Evolutionary conservation across 1,140 invertebrate species (phyloP).

Genomic region (Rhyacophila brunnea): DNA sequence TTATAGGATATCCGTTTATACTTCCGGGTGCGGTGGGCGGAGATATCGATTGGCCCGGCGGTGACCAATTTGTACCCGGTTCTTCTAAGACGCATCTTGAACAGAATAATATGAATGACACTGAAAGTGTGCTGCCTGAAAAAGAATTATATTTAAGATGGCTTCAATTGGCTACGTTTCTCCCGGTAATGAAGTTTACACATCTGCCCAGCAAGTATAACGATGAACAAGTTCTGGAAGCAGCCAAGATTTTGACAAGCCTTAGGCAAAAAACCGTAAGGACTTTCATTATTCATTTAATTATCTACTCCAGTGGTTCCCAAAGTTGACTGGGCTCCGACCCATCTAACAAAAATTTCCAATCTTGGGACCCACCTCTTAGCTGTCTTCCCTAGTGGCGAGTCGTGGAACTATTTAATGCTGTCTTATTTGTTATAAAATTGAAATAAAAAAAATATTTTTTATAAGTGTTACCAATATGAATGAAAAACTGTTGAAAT

Average conservation of each 20-base stretch:
- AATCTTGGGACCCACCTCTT: no score
- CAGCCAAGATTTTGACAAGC: conserved; percentile 71
- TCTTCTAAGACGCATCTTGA: conserved; percentile 44
- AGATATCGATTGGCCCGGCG: conserved; percentile 64
- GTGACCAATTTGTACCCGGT: conserved; percentile 50
- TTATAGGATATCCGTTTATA: conserved; percentile 87
- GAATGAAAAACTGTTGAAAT: no score
- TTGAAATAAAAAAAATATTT: no score
- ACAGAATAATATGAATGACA: conserved; percentile 48
- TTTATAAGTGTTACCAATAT: no score
- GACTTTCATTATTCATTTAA: no score
- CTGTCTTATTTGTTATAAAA: no score
- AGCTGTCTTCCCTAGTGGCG: no score
- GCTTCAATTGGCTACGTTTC: conserved; percentile 89
- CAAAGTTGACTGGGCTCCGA: no score
- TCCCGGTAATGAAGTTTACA: conserved; percentile 90
- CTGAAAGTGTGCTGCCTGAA: conserved; percentile 67
- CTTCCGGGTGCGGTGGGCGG: conserved; percentile 93
- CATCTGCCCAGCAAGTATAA: conserved; percentile 85
- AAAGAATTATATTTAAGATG: conserved; percentile 90
- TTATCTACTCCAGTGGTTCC: no score
- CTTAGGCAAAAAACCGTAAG: conserved; percentile 72
- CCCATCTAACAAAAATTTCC: no score
- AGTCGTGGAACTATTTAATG: no score
- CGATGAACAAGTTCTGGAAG: conserved; percentile 71